Conservation (phyloP, 2,113 vertebrate genomes). For the Rutilus rutilus region DNA sequence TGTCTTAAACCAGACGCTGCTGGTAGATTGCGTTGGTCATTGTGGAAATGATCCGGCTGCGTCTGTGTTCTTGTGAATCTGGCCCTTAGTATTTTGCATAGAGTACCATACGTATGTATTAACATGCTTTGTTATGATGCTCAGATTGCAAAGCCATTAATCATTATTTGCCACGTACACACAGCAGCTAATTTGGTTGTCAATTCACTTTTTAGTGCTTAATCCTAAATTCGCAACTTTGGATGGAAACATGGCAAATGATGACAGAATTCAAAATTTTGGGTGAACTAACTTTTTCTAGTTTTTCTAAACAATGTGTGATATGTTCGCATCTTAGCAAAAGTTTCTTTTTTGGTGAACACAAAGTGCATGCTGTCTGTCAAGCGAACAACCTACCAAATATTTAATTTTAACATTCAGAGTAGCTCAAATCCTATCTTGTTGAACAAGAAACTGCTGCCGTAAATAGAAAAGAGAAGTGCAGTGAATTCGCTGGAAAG, state of each 20-base stretch:
- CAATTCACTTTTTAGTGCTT: no score
- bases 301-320: slow-evolving; percentile 47
- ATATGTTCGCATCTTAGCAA: slow-evolving; percentile 53
- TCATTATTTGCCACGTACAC: no score
- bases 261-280: no score
- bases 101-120: not conserved
- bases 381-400: slow-evolving; percentile 57
- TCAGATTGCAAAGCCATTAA: not conserved
- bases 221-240: no score
- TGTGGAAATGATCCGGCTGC: no score
- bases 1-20: no score
- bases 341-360: slow-evolving; percentile 46
- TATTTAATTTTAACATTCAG: slow-evolving; percentile 45
- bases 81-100: not conserved
- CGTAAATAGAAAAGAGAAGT: slow-evolving; percentile 50
- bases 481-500: slow-evolving; percentile 52
- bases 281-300: slow-evolving; percentile 20
- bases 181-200: no score
- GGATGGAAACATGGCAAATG: no score
- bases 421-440: slow-evolving; percentile 51
- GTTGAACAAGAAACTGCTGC: slow-evolving; percentile 47
- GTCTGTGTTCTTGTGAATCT: no score
- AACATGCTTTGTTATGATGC: not conserved
- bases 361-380: slow-evolving; percentile 29
- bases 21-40: no score